phyloP scores from a whole-genome alignment of 2,888 invertebrate genomes.

The Hypsopygia costalis region DNA sequence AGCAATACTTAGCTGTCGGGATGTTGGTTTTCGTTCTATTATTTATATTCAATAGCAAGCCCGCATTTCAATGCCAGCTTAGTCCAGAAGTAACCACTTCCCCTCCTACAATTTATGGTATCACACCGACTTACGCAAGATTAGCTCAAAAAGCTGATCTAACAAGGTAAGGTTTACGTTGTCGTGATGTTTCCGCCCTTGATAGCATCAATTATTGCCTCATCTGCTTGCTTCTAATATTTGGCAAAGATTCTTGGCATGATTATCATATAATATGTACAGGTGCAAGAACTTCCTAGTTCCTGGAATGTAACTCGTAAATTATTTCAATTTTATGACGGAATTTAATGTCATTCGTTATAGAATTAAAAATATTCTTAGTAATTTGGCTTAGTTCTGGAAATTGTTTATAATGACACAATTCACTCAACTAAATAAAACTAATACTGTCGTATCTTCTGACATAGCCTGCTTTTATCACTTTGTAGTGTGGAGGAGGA shows the following conservation, averaged over 20 bases:
- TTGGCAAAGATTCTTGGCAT: constrained; percentile 30
- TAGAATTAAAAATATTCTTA: too few species aligned
- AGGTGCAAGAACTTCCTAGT: too few species aligned
- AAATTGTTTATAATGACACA: too few species aligned
- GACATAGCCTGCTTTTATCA: too few species aligned
- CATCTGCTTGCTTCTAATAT: constrained; percentile 26
- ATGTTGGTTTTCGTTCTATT: constrained; percentile 68
- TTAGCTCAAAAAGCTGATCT: constrained; percentile 96
- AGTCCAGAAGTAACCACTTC: constrained; percentile 46
- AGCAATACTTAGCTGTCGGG: constrained; percentile 69
- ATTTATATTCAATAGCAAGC: constrained; percentile 67
- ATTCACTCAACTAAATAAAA: too few species aligned
- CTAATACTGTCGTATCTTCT: too few species aligned
- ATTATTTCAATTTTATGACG: too few species aligned
- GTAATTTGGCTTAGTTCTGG: too few species aligned
- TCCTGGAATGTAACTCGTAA: too few species aligned
- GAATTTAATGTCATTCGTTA: too few species aligned
- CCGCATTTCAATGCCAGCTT: constrained; percentile 69
- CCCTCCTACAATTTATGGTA: constrained; percentile 90
- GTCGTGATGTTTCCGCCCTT: constrained; percentile 61
- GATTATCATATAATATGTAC: constrained; percentile 11
- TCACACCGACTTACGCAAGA: constrained; percentile 95
- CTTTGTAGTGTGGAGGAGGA: too few species aligned
- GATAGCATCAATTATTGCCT: constrained; percentile 32
- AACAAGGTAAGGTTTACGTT: constrained; percentile 82